Evolutionary conservation across 1,140 invertebrate species (phyloP).

Genomic region (Arctopsyche grandis): DNA sequence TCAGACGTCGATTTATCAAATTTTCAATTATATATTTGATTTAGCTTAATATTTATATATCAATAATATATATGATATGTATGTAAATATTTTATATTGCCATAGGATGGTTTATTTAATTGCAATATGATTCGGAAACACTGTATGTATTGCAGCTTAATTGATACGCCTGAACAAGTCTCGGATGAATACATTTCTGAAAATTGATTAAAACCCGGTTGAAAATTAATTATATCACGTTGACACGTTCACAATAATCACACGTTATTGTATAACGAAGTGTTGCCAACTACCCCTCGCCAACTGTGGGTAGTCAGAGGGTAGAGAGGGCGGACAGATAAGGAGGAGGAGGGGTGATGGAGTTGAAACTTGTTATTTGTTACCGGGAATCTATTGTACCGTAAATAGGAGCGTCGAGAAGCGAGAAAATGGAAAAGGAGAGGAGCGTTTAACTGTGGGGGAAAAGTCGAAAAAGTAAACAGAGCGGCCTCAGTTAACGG

Average conservation of each 20-base stretch:
- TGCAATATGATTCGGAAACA: too few species aligned
- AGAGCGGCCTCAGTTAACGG: constrained; percentile 14
- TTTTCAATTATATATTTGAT: too few species aligned
- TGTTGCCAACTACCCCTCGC: neutral
- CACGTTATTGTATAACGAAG: constrained; percentile 1
- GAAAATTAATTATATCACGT: constrained; percentile 27
- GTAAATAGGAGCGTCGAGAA: constrained; percentile 32
- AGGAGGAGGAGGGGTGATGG: neutral
- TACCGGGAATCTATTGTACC: constrained; percentile 39
- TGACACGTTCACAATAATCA: constrained; percentile 26
- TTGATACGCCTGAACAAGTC: neutral
- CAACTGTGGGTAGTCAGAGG: neutral
- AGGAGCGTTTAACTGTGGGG: constrained; percentile 35
- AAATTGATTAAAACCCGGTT: constrained; percentile 18
- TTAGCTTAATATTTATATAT: too few species aligned
- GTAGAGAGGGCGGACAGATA: neutral
- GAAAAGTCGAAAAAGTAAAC: constrained; percentile 34
- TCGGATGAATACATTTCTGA: neutral
- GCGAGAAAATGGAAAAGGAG: constrained; percentile 22
- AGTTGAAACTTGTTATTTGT: constrained; percentile 39
- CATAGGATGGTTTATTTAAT: too few species aligned
- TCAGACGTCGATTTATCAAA: too few species aligned
- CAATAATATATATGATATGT: too few species aligned
- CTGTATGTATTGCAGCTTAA: too few species aligned
- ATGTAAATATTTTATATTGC: too few species aligned